Conservation (phyloP, 2,797 vertebrate genomes). For the Falco peregrinus region DNA sequence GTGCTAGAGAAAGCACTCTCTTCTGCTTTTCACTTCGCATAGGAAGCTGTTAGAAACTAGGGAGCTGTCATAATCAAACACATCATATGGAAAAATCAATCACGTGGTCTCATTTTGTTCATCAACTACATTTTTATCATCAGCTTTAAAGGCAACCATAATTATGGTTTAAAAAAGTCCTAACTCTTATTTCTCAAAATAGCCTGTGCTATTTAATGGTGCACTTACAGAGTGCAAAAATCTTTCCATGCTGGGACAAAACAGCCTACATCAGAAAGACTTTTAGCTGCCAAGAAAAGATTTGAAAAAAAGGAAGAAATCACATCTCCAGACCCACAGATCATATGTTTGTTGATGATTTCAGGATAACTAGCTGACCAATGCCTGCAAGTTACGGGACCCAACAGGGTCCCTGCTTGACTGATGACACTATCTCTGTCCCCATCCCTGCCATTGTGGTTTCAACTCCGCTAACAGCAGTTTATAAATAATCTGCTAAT, state of each 20-base stretch:
- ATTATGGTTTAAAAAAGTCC: constrained; percentile 3
- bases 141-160: constrained; percentile 19
- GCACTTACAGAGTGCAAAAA: background rate
- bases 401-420: background rate
- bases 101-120: background rate
- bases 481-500: background rate
- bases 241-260: background rate
- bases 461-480: background rate
- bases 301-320: background rate
- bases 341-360: background rate
- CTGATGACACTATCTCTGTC: background rate
- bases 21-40: background rate
- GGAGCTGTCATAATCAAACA: constrained; percentile 40
- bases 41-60: background rate
- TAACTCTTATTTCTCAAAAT: constrained; percentile 21
- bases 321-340: background rate
- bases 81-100: constrained; percentile 15
- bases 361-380: background rate
- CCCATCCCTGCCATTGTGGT: background rate
- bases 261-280: background rate
- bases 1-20: background rate
- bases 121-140: constrained; percentile 17
- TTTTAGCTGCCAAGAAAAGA: background rate
- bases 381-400: background rate
- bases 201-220: background rate